Evolutionary conservation across 2,113 vertebrate genomes (phyloP), one percentile per base, ranked within the genome.

Genomic region (Odocoileus hemionus): DNA sequence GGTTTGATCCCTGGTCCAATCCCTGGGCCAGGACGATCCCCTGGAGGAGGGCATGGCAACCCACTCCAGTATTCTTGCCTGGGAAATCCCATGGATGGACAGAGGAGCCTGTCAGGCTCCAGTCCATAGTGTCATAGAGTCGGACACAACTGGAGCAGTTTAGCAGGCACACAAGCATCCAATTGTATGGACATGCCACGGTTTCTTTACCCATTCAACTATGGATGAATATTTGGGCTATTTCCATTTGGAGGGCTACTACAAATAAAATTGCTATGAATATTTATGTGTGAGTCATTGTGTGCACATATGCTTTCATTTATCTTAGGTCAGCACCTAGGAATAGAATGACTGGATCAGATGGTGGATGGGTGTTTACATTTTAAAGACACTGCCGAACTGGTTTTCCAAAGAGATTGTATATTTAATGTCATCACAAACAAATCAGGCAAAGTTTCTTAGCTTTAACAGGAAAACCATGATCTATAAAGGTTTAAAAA

Each of bases 21-120:
- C 36, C 36, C 12, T 76, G 39, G 70, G 39, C 43, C 23, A 10
- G 23, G 70, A 76, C 43, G 70, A 76, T 76, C 5, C 70, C 39
- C 39, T 76, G 12, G 70, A 76, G 43, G 70, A 76, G 39, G 23
- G 39, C 39, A 14, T 43, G 39, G 23, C 70, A 26, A 76, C 39
- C 70, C 6, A 43, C 23, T 43, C 36, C 23, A 26, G 39, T 76
- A 76, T 43, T 76, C 70, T 76, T 26, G 70, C 12, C 70, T 76
- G 23, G 39, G 39, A 7, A 76, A 43, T 26, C 1, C 19, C 70
- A 76, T 0, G 12, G 70, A 43, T 0, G 12, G 70, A 43, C 12
- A 26, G 39, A 43, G 23, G 39, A 76, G 39, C 70, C 70, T 43
- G 36, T 13, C 36, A 43, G 6, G 70, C 36, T 76, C 26, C 70